Evolutionary conservation across 2,113 vertebrate genomes (phyloP).

Genomic region (Agapornis roseicollis): DNA sequence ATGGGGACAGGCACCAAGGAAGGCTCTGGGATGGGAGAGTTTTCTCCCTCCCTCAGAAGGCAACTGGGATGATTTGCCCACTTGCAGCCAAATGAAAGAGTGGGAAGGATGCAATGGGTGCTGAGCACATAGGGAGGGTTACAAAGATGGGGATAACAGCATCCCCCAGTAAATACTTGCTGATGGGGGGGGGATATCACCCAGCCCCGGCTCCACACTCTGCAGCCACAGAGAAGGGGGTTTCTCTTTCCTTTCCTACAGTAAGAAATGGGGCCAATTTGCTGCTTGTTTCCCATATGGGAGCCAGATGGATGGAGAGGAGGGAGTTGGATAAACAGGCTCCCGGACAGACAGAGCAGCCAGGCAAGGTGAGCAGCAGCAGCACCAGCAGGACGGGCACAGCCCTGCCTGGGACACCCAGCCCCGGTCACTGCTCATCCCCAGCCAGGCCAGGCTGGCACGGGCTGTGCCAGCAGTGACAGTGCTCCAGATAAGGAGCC

Average conservation of each 20-base stretch:
- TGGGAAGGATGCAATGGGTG: background rate
- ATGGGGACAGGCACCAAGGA: background rate
- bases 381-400: background rate
- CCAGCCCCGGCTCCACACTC: accelerated
- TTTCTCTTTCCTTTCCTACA: background rate
- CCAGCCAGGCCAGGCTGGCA: background rate
- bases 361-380: constrained; percentile 6
- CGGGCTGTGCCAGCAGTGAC: background rate
- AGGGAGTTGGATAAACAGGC: constrained; percentile 60
- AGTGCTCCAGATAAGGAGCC: background rate
- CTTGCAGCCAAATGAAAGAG: background rate
- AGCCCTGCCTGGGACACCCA: background rate
- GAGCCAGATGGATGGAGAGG: constrained; percentile 75
- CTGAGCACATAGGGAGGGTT: background rate
- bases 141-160: background rate
- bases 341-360: constrained; percentile 3
- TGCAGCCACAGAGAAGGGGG: no score
- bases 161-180: background rate
- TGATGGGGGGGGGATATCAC: accelerated
- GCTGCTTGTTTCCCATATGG: constrained; percentile 62
- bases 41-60: accelerated
- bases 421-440: background rate
- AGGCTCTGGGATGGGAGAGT: accelerated
- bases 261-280: constrained; percentile 59
- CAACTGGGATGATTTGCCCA: background rate